Percentiles rank a stretch among this genome's conserved stretches.
phyloP scores from a whole-genome alignment of 1,140 invertebrate species.

The Eumeta japonica region DNA sequence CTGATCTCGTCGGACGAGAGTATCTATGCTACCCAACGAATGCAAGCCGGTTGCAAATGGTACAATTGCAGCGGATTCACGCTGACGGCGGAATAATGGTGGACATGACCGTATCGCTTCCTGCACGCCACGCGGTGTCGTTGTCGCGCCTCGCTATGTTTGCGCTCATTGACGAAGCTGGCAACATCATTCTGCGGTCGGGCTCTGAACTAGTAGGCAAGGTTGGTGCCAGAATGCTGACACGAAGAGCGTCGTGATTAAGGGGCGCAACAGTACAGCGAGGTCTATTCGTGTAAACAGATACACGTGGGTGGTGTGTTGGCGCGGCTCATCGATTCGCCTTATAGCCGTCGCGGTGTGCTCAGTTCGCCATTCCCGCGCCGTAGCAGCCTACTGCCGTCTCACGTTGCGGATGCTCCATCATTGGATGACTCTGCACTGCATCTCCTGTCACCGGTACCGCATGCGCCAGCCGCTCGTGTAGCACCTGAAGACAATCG shows the following conservation, averaged over 20 bases:
- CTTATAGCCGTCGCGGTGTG: constrained; percentile 57
- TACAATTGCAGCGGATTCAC: constrained; percentile 71
- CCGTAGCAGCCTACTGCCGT: constrained; percentile 65
- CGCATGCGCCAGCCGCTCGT: constrained; percentile 32
- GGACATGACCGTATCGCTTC: constrained; percentile 68
- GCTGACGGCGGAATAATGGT: constrained; percentile 48
- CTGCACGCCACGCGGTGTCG: constrained; percentile 80
- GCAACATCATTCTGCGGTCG: constrained; percentile 82
- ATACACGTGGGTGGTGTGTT: constrained; percentile 76
- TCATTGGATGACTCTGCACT: constrained; percentile 56
- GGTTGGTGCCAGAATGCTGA: constrained; percentile 20
- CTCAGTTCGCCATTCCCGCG: constrained; percentile 64
- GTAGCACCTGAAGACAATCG: constrained; percentile 23
- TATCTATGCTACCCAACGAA: constrained; percentile 74
- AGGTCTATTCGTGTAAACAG: constrained; percentile 11
- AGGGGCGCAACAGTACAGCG: background rate
- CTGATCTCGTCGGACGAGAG: constrained; percentile 79
- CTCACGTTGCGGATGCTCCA: constrained; percentile 51
- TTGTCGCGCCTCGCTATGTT: constrained; percentile 80
- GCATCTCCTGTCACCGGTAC: constrained; percentile 59
- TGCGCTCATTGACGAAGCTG: constrained; percentile 74
- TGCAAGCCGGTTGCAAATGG: constrained; percentile 67
- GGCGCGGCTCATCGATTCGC: constrained; percentile 60
- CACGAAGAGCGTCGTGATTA: background rate
- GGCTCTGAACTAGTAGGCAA: constrained; percentile 80